Conservation (phyloP, 2,113 vertebrate species). For the Sialia sialis region DNA sequence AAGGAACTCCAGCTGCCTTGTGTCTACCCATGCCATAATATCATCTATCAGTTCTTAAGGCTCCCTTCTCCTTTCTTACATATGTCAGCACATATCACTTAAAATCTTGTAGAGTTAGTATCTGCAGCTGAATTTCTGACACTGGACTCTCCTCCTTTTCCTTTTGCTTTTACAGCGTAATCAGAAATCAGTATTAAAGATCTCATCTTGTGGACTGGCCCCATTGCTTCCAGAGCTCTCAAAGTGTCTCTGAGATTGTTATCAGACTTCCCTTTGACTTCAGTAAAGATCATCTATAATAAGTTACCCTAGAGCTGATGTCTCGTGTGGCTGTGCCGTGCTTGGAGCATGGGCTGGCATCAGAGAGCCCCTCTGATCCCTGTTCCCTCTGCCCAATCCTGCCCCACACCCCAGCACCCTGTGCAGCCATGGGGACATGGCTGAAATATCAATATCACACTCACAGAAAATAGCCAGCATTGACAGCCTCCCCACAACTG, state of each 20-base stretch:
- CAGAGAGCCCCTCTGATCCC: background rate
- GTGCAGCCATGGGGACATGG: background rate
- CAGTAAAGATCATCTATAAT: background rate
- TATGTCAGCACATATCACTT: background rate
- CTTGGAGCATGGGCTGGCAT: background rate
- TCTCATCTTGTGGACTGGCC: slow-evolving; percentile 1
- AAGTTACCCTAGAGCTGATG: background rate
- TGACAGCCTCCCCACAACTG: background rate
- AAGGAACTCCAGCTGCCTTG: background rate
- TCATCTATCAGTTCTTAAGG: background rate
- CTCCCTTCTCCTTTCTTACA: background rate
- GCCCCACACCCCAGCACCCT: rapidly evolving
- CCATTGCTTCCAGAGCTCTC: background rate
- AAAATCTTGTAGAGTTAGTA: slow-evolving; percentile 22
- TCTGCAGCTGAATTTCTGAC: background rate
- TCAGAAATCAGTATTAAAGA: slow-evolving; percentile 35
- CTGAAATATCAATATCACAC: rapidly evolving
- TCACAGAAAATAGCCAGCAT: background rate
- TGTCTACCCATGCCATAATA: slow-evolving; percentile 2
- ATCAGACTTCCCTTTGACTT: background rate
- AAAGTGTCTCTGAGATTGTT: background rate
- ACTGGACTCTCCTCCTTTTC: background rate
- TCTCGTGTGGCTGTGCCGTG: background rate
- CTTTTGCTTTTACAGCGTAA: background rate
- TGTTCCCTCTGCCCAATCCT: background rate